Evolutionary conservation across 2,888 invertebrate genomes (phyloP), one percentile per base, ranked within the genome.

Genomic region (Alsophila aescularia): DNA sequence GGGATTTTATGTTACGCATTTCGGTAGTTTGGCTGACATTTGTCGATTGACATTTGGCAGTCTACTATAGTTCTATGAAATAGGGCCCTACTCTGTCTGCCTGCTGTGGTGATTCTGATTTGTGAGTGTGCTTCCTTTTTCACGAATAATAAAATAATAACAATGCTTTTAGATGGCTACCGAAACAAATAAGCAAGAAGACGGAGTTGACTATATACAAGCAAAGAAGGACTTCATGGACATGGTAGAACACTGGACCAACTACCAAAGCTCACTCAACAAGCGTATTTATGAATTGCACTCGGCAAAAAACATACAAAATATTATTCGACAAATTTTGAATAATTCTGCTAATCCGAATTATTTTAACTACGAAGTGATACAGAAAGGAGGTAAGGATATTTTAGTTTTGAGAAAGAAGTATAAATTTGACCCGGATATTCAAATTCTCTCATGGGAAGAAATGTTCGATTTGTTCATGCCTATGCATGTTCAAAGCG

Each of bases 391-490:
- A 2, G 42, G 42, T 21, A 32, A 43, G 14, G 1, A 10, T 9
- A 13, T 43, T 6, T 43, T 43, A 13, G 8, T 43, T 1, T 6
- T 43, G 18, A 43, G 13, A 43, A 43, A 13, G 10, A 32, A 32
- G 13, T 13, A 18, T 21, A 12, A 1, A 12, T 13, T 18, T 18
- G 32, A 32, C 13, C 9, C 16, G 2, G 10, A 16, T 10, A 18
- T 21, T 13, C 42, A 21, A 43, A 13, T 43, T 1, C 18, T 43
- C 4, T 12, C 16, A 1, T 43, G 42, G 42, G 42, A 43, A 0
- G 43, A 43, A 14, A 43, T 43, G 8, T 43, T 43, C 14, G 32
- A 34, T 34, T 9, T 43, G 9, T 32, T 32, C 9, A 43, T 43
- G 43, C 43, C 43, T 2, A 6, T 32, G 43, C 43, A 43, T 32